Base-by-base conservation (phyloP, 2,888 invertebrate species). In the Furcula furcula region DNA sequence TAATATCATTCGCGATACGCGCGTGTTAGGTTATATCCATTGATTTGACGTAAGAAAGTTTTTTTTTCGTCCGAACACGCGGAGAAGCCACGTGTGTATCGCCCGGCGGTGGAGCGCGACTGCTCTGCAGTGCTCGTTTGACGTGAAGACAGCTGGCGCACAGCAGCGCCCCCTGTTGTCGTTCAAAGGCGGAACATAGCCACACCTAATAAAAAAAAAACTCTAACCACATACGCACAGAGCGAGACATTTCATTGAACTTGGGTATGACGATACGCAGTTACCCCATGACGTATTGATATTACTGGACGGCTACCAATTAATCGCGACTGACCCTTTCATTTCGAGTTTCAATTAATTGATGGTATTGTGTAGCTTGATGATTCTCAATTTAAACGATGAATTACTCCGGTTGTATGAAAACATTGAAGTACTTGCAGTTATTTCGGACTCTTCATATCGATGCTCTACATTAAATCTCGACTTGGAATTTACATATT, bases 41-140 rank as follows among this genome's bases (percentile, higher is more conserved):
- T 83, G 84, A 83, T 81, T 82, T 82, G 82, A 83, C 85, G 86
- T 87, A 87, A 86, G 71, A 88, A 88, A 87, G 86, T 88, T 88
- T 87, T 56, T 37, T 16, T 68, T n/a, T n/a, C 64, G 40, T 45
- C 36, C 34, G 26, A 39, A 41, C 50, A 51, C 56, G 63, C 54
- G 58, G 46, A 46, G 39, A 32, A 20, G 25, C 51, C 59, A 73
- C 79, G 73, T 70, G 55, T 46, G 35, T 26, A 26, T 13, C 41
- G 41, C 48, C 58, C 50, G 52, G 49, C 57, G 45, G 50, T 64
- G 57, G 64, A 64, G 63, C 68, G 57, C 67, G 68, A 82, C 84
- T 82, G 76, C 63, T n/a, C n/a, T 59, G 57, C 43, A 59, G 55
- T 46, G 36, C n/a, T 44, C 36, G 50, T 56, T 58, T 57, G 59